These are phyloP conservation scores for Virgularia gustaviana DNA, from an alignment of 92 coral and sea anemone species.

Conservation along the genomic window DNA sequence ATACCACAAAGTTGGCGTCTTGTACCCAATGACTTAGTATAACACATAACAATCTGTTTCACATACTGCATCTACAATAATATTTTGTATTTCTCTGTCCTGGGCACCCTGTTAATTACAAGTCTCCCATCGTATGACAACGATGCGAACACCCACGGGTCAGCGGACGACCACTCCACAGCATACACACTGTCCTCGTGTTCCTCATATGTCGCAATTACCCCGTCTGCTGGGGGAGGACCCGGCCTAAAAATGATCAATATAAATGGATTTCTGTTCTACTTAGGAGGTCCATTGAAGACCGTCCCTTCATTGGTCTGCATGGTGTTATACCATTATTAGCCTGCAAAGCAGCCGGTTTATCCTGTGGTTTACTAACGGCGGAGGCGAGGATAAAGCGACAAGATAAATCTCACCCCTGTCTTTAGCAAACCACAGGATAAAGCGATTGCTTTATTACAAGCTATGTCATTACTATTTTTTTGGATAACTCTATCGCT, in stretches of 20 bases:
- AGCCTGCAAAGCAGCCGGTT: too few species aligned
- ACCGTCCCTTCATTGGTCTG: too few species aligned
- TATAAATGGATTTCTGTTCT: too few species aligned
- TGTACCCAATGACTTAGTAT: background rate
- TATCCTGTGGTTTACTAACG: too few species aligned
- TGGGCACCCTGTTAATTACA: conserved; percentile 92
- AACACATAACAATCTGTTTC: background rate
- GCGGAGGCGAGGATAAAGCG: too few species aligned
- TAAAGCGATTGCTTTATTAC: too few species aligned
- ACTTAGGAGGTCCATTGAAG: too few species aligned
- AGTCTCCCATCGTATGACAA: conserved; percentile 97
- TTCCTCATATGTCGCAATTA: conserved; percentile 92
- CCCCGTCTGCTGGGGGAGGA: conserved; percentile 83
- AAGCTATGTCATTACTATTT: too few species aligned
- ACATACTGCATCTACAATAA: conserved; percentile 46
- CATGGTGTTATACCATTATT: too few species aligned
- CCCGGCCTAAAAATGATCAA: conserved; percentile 82
- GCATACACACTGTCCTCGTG: conserved; percentile 99
- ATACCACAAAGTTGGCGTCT: background rate
- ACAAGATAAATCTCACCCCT: too few species aligned
- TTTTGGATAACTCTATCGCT: too few species aligned
- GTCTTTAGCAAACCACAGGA: too few species aligned
- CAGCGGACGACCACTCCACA: conserved; percentile 99
- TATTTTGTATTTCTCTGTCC: conserved; percentile 93
- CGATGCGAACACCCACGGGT: conserved; percentile 99